Evolutionary conservation across 2,888 invertebrate species (phyloP).

Genomic region (Ennomos fuscantarius): DNA sequence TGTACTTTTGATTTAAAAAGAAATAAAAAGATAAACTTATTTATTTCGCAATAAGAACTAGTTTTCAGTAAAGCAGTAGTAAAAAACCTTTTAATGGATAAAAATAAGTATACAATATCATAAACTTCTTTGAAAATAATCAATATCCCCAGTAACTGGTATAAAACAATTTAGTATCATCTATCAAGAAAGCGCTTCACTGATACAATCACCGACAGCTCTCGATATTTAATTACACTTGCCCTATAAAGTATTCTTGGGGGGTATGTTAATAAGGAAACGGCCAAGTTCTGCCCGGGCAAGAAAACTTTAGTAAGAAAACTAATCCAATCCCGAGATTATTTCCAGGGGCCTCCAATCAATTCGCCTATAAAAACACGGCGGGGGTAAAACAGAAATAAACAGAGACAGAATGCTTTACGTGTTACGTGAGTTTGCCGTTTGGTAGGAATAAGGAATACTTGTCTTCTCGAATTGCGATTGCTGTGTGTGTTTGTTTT

Average conservation of each 20-base stretch:
- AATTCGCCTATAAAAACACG: conserved; percentile 77
- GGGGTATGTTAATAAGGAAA: conserved; percentile 68
- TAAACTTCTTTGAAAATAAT: conserved; percentile 1
- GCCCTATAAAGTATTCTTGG: conserved; percentile 58
- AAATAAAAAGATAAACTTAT: no score
- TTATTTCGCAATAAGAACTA: no score
- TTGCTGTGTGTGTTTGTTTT: conserved; percentile 4
- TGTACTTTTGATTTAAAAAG: no score
- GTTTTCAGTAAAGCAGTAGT: background rate
- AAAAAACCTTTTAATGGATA: background rate
- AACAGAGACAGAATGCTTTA: conserved; percentile 30
- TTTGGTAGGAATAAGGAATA: conserved; percentile 15
- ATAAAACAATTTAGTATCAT: conserved; percentile 27
- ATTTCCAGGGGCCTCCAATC: conserved; percentile 74
- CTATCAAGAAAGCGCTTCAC: conserved; percentile 30
- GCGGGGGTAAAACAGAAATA: conserved; percentile 56
- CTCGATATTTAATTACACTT: conserved; percentile 61
- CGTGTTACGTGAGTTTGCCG: conserved; percentile 25
- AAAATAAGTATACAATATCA: background rate
- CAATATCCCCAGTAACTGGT: conserved; percentile 10
- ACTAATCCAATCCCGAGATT: conserved; percentile 74
- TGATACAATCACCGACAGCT: conserved; percentile 44
- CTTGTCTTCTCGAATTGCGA: conserved; percentile 11
- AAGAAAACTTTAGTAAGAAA: conserved; percentile 64
- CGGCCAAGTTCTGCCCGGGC: conserved; percentile 48